Conservation (phyloP, 2,797 vertebrate genomes). For the Takifugu ocellatus region DNA sequence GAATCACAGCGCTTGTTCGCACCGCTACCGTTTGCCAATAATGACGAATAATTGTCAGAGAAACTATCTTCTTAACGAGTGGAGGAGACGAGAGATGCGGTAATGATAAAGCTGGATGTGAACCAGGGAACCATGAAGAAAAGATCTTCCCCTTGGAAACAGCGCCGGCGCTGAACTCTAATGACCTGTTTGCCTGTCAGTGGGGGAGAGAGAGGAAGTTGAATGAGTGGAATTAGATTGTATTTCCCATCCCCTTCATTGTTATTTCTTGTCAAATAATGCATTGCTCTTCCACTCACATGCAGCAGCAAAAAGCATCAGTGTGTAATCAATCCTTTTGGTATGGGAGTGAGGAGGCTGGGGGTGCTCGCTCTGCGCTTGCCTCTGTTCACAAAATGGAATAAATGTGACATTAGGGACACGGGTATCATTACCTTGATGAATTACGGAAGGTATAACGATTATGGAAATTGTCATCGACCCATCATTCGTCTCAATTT, state of each 20-base stretch:
- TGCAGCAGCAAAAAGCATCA: constrained; percentile 67
- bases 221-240: constrained; percentile 74
- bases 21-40: constrained; percentile 48
- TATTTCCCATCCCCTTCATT: constrained; percentile 67
- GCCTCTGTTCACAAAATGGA: constrained; percentile 76
- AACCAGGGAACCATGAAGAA: constrained; percentile 38
- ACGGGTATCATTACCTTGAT: constrained; percentile 87
- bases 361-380: constrained; percentile 60
- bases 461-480: constrained; percentile 90
- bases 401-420: constrained; percentile 86
- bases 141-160: constrained; percentile 30
- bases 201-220: constrained; percentile 55
- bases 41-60: constrained; percentile 66
- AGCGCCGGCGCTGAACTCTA: constrained; percentile 56
- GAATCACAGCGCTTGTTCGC: constrained; percentile 51
- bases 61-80: constrained; percentile 60
- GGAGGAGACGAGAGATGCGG: constrained; percentile 34
- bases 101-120: constrained; percentile 59
- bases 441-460: constrained; percentile 84
- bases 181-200: constrained; percentile 67
- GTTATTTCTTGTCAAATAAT: constrained; percentile 78
- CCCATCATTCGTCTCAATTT: constrained; percentile 87
- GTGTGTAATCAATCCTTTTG: constrained; percentile 83
- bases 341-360: constrained; percentile 43
- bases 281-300: constrained; percentile 72